Conservation (phyloP, 2,888 invertebrate genomes). For the Julus scandinavius region DNA sequence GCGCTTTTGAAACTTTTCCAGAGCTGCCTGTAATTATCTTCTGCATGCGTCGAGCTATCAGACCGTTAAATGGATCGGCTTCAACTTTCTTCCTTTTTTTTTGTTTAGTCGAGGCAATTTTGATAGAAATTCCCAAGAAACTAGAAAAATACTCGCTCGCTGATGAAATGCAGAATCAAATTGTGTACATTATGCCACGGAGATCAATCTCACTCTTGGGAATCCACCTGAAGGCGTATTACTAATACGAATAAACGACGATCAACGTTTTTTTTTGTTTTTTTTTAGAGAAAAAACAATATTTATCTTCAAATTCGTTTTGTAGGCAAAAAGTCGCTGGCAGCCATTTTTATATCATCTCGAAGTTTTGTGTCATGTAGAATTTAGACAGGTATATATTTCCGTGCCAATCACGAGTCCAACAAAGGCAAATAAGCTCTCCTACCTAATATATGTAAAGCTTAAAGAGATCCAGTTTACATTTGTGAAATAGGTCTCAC, state of each 20-base stretch:
- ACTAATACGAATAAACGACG: neutral
- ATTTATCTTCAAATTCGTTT: too few relatives aligned
- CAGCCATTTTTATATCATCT: neutral
- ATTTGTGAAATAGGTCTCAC: conserved; percentile 24
- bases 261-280: neutral
- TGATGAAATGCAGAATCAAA: neutral
- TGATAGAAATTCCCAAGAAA: neutral
- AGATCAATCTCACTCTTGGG: neutral
- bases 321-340: neutral
- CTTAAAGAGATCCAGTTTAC: conserved; percentile 18
- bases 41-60: neutral
- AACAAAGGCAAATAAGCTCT: neutral
- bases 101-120: neutral
- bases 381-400: neutral
- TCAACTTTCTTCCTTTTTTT: neutral
- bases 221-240: neutral
- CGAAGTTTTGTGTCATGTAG: too few relatives aligned
- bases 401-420: neutral
- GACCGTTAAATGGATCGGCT: conserved; percentile 16
- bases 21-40: neutral
- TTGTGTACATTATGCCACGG: neutral
- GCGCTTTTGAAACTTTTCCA: neutral
- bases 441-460: conserved; percentile 1
- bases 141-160: neutral
- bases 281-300: too few relatives aligned